Evolutionary conservation across 2,113 vertebrate species (phyloP).

Genomic region (Eretmochelys imbricata): DNA sequence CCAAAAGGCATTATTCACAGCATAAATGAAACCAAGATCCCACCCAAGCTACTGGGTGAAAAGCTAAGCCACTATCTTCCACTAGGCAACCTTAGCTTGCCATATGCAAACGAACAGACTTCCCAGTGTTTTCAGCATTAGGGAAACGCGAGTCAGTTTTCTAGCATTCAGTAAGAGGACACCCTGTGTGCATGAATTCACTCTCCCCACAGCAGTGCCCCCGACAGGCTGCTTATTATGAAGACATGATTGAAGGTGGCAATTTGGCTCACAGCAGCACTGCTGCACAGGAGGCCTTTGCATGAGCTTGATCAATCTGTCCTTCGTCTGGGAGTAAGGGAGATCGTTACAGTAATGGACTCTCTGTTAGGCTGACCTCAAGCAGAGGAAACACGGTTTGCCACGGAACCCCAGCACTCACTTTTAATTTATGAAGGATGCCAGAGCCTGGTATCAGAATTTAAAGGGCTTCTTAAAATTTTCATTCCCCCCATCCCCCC

Average conservation of each 20-base stretch:
- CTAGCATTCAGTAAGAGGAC: background rate
- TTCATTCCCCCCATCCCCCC: background rate
- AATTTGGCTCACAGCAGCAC: background rate
- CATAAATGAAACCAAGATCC: background rate
- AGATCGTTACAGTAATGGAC: accelerated
- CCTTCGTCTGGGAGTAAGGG: background rate
- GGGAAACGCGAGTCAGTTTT: background rate
- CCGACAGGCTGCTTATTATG: background rate
- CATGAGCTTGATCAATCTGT: background rate
- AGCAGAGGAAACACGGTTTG: background rate
- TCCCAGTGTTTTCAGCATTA: background rate
- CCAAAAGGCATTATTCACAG: accelerated
- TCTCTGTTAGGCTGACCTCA: background rate
- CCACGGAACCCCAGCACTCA: background rate
- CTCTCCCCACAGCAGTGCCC: background rate
- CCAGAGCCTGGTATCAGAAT: background rate
- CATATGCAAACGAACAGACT: background rate
- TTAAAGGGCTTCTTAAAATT: background rate
- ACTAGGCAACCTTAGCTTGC: background rate
- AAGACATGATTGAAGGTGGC: background rate
- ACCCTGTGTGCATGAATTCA: background rate
- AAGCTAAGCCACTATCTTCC: background rate
- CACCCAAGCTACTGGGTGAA: background rate
- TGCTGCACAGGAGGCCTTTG: background rate
- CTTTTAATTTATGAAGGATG: background rate